These are phyloP conservation scores for Myotis brandtii DNA, from an alignment of 2,113 vertebrate genomes.

Conservation along the genomic window DNA sequence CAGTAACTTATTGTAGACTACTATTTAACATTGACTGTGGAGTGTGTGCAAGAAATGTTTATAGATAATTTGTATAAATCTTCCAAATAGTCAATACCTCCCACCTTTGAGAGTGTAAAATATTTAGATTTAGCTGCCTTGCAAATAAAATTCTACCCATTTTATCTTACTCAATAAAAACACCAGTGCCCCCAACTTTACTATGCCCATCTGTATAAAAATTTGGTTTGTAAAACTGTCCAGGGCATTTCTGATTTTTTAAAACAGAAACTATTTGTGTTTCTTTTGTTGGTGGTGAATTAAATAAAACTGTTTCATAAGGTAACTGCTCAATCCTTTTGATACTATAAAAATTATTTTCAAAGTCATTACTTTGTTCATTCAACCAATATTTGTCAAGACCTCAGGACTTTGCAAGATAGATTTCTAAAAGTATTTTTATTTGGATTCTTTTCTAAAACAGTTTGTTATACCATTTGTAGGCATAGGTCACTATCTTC, in stretches of 20 bases:
- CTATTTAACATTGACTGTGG: background rate
- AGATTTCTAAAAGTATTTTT: background rate
- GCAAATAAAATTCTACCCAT: conserved; percentile 15
- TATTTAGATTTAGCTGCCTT: background rate
- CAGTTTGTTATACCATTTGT: background rate
- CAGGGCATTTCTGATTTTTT: too few species aligned
- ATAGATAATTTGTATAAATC: background rate
- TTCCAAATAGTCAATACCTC: background rate
- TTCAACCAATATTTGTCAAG: background rate
- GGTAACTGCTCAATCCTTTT: background rate
- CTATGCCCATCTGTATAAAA: background rate
- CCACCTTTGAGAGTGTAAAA: background rate
- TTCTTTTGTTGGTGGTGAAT: background rate
- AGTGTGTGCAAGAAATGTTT: background rate
- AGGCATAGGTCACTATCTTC: background rate
- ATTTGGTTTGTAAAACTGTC: background rate
- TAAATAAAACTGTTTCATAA: conserved; percentile 14
- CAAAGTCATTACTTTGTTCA: background rate
- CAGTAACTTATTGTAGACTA: background rate
- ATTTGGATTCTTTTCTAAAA: background rate
- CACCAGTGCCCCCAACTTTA: background rate
- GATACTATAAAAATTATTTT: background rate
- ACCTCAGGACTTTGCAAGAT: background rate
- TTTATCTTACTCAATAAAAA: background rate
- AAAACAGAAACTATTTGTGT: background rate